A percentile compares a stretch with the other conserved stretches of the same genome.
Conservation (phyloP, 2,113 vertebrate genomes). For the Caretta caretta region DNA sequence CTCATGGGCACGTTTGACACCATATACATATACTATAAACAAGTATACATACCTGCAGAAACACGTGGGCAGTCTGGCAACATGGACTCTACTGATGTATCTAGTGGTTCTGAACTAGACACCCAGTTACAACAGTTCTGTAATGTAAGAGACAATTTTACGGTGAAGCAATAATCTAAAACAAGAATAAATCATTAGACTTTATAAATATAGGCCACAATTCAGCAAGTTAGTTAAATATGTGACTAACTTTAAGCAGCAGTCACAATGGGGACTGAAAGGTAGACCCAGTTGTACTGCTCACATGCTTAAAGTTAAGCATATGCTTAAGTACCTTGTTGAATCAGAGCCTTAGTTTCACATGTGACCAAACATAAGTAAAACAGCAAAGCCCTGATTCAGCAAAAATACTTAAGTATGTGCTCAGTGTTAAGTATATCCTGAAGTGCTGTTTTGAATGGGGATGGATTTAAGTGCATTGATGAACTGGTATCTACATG, state of each 20-base stretch:
- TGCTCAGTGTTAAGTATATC: neutral
- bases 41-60: constrained; percentile 90
- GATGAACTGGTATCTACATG: neutral
- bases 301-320: neutral
- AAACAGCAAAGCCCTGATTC: neutral
- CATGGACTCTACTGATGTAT: constrained; percentile 93
- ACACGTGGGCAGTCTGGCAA: constrained; percentile 94
- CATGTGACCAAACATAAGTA: neutral
- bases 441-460: neutral
- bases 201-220: neutral
- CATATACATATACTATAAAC: rapidly evolving
- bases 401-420: neutral
- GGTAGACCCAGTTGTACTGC: neutral
- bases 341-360: rapidly evolving
- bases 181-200: neutral
- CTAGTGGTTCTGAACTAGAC: constrained; percentile 93
- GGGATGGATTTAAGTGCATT: neutral
- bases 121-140: constrained; percentile 98
- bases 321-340: neutral
- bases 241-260: neutral
- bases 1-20: neutral
- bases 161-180: constrained; percentile 26
- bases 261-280: neutral
- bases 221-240: neutral
- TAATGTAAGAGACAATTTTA: constrained; percentile 53